Percentiles rank a stretch among this genome's conserved stretches.
Conservation (phyloP, 2,113 vertebrate genomes). For the Xerus inauris region DNA sequence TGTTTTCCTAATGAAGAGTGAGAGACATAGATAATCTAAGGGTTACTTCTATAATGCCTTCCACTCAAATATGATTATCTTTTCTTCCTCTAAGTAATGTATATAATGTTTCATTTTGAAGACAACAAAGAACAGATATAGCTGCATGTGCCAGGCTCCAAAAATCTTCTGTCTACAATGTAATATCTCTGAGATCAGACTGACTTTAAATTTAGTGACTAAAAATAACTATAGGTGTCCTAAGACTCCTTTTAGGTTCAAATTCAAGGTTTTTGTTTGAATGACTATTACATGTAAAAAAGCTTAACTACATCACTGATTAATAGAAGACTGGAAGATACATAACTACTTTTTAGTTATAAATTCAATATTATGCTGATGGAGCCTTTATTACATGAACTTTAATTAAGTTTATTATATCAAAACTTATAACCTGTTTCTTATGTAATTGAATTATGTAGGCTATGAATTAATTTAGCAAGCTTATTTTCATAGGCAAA, state of each 20-base stretch:
- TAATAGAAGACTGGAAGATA: background rate
- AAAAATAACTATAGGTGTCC: background rate
- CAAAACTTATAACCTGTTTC: conserved; percentile 75
- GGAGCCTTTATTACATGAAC: conserved; percentile 63
- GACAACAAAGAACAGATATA: background rate
- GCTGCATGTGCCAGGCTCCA: background rate
- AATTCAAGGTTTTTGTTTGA: background rate
- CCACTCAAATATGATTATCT: background rate
- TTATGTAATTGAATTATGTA: conserved; percentile 68
- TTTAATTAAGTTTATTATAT: conserved; percentile 71
- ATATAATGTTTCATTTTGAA: background rate
- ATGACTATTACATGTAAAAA: background rate
- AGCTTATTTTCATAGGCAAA: conserved; percentile 69
- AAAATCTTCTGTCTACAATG: background rate
- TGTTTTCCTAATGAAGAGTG: background rate
- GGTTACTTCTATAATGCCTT: background rate
- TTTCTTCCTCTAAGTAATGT: background rate
- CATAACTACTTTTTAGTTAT: conserved; percentile 29
- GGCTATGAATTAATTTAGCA: conserved; percentile 57
- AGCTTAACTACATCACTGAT: background rate
- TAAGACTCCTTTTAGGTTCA: background rate
- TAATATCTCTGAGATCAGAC: background rate
- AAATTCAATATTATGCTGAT: conserved; percentile 51
- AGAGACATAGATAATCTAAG: background rate
- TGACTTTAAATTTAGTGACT: background rate